A percentile compares a stretch with the other conserved stretches of the same genome.
These are phyloP conservation scores for Meghimatium bilineatum DNA, from an alignment of 2,888 invertebrate species.

Conservation along the genomic window DNA sequence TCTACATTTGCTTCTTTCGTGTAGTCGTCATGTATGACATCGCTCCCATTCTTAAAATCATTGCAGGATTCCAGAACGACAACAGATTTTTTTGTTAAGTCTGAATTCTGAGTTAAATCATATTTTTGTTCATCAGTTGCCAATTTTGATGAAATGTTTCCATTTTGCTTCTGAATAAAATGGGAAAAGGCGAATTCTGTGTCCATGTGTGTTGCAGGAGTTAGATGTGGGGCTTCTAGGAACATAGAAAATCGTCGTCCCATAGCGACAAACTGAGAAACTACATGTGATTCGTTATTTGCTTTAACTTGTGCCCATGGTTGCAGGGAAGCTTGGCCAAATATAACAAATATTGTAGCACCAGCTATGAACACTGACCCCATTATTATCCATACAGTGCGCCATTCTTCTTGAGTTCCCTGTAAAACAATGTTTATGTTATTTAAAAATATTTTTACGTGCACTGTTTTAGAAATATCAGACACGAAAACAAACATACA, in stretches of 20 bases:
- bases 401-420: conserved; percentile 36
- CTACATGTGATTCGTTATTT: neutral
- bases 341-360: conserved; percentile 7
- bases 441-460: no score
- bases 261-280: conserved; percentile 28
- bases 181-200: neutral
- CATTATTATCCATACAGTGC: conserved; percentile 12
- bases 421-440: conserved; percentile 1
- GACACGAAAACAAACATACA: no score
- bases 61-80: no score
- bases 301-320: conserved; percentile 23
- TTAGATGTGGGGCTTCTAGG: neutral
- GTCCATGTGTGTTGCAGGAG: no score
- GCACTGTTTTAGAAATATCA: no score
- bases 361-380: neutral
- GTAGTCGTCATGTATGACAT: neutral
- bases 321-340: conserved; percentile 26
- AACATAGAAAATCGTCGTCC: conserved; percentile 22
- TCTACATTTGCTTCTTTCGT: neutral
- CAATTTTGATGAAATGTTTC: neutral
- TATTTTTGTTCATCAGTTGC: neutral
- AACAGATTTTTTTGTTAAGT: neutral
- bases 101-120: neutral
- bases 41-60: no score
- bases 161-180: neutral